Percentiles rank a stretch among this genome's conserved stretches.
Conservation (phyloP, 2,113 vertebrate genomes). For the Typhlomys cinereus region DNA sequence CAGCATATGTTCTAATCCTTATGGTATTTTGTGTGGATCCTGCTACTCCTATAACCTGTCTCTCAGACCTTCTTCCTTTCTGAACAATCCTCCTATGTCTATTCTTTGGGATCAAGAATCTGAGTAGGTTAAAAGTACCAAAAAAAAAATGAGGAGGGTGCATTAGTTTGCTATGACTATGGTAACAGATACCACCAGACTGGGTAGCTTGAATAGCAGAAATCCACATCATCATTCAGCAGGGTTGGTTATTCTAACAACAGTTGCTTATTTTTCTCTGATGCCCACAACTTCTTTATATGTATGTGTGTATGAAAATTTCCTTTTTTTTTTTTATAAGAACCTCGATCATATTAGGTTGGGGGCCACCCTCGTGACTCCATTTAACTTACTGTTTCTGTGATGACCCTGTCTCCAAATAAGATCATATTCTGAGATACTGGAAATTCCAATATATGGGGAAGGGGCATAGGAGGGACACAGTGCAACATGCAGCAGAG, state of each 20-base stretch:
- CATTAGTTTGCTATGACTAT: background rate
- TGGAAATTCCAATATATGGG: background rate
- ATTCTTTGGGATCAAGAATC: conserved; percentile 41
- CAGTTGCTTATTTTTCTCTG: background rate
- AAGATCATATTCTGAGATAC: background rate
- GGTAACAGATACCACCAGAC: background rate
- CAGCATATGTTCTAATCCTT: fast-evolving
- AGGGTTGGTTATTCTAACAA: too few relatives aligned
- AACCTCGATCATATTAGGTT: background rate
- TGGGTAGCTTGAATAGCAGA: background rate
- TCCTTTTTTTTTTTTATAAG: background rate
- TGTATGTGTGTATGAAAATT: background rate
- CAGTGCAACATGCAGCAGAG: background rate
- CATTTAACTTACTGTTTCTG: background rate
- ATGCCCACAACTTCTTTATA: background rate
- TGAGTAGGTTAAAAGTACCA: background rate
- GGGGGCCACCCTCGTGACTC: background rate
- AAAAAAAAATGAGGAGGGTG: background rate
- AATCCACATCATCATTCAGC: background rate
- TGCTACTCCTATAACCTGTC: background rate
- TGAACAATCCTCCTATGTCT: background rate
- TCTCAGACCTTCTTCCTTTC: conserved; percentile 29
- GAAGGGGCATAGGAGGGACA: background rate
- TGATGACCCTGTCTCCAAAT: background rate
- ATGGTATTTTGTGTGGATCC: background rate